Conservation (phyloP, 2,888 invertebrate species). For the Leuctra nigra region DNA sequence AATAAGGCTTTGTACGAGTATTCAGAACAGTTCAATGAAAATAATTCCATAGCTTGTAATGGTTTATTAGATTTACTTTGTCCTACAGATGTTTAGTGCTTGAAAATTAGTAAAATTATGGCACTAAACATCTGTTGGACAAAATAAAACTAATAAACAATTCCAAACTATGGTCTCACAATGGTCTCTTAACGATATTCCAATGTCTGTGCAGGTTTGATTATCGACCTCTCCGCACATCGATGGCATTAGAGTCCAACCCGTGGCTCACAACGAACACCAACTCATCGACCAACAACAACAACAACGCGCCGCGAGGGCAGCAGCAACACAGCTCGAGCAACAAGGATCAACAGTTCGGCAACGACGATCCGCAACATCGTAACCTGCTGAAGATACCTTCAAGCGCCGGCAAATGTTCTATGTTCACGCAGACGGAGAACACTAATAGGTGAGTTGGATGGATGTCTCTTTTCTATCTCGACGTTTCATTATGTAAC, state of each 20-base stretch:
- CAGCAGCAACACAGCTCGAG: slow-evolving; percentile 9
- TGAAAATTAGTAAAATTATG: too few relatives aligned
- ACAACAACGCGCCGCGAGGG: slow-evolving; percentile 1
- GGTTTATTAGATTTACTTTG: too few relatives aligned
- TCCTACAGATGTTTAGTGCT: too few relatives aligned
- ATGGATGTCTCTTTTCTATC: background rate
- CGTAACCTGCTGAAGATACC: slow-evolving; percentile 28
- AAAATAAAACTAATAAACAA: too few relatives aligned
- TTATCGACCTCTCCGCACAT: slow-evolving; percentile 27
- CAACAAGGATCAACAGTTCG: slow-evolving; percentile 13
- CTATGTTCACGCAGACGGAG: slow-evolving; percentile 29
- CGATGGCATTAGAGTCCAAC: slow-evolving; percentile 29
- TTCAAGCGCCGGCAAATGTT: slow-evolving; percentile 27
- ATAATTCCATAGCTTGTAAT: too few relatives aligned
- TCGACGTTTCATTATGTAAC: too few relatives aligned
- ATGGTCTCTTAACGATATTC: too few relatives aligned
- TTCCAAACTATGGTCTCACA: too few relatives aligned
- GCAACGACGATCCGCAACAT: slow-evolving; percentile 15
- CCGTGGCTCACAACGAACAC: slow-evolving; percentile 26
- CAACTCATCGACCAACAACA: slow-evolving; percentile 7
- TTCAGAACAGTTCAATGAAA: too few relatives aligned
- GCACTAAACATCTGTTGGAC: too few relatives aligned
- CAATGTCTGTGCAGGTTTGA: slow-evolving; percentile 24
- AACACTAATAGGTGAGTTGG: slow-evolving; percentile 25
- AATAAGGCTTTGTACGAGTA: too few relatives aligned